Evolutionary conservation across 2,113 vertebrate species (phyloP).

Genomic region (Otus sunia): DNA sequence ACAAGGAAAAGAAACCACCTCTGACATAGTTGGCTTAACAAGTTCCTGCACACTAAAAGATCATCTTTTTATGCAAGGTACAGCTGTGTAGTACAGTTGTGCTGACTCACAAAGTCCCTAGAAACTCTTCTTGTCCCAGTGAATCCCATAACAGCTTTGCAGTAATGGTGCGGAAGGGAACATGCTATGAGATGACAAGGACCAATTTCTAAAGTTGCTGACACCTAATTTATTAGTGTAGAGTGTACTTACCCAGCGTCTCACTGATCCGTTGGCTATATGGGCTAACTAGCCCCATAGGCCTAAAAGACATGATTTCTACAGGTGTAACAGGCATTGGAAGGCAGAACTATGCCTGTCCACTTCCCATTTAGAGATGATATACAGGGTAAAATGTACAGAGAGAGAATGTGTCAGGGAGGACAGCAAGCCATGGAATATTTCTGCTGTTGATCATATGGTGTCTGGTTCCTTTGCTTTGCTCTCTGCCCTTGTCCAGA

Average conservation of each 20-base stretch:
- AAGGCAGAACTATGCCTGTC: slow-evolving; percentile 10
- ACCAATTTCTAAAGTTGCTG: slow-evolving; percentile 41
- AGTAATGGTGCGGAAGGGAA: background rate
- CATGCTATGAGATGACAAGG: slow-evolving; percentile 2
- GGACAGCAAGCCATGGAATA: background rate
- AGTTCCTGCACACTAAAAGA: background rate
- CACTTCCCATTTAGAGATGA: background rate
- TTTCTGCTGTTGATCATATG: background rate
- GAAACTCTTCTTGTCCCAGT: background rate
- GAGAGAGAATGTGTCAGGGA: slow-evolving; percentile 14
- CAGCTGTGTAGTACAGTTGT: too few relatives aligned
- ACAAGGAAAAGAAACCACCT: background rate
- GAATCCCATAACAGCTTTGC: background rate
- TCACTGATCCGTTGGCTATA: background rate
- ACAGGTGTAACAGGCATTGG: background rate
- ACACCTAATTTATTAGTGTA: slow-evolving; percentile 26
- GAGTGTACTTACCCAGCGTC: background rate
- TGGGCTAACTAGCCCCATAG: background rate
- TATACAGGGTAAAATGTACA: slow-evolving; percentile 9
- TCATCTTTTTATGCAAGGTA: background rate
- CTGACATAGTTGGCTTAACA: background rate
- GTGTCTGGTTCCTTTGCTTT: background rate
- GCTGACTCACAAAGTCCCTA: background rate
- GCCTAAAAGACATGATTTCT: slow-evolving; percentile 25
- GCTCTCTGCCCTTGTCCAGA: background rate